Evolutionary conservation across 2,888 invertebrate species (phyloP).

Genomic region (Morpho helenor): DNA sequence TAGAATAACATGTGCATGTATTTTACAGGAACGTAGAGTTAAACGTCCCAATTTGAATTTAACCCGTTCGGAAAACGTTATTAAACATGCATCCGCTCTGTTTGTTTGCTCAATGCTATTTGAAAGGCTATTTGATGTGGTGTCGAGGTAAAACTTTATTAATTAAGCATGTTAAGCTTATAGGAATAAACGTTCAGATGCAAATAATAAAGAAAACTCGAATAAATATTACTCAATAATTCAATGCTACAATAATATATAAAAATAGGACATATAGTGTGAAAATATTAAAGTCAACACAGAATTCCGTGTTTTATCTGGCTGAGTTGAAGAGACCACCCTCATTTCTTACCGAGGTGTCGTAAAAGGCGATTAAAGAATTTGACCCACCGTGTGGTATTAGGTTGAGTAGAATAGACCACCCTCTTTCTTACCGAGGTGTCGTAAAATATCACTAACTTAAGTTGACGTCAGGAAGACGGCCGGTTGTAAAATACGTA

Average conservation of each 20-base stretch:
- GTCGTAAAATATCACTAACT: too few relatives aligned
- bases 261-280: too few relatives aligned
- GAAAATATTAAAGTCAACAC: too few relatives aligned
- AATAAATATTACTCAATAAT: neutral
- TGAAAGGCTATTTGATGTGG: conserved; percentile 13
- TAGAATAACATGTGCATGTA: neutral
- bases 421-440: too few relatives aligned
- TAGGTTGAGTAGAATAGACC: too few relatives aligned
- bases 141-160: conserved; percentile 7
- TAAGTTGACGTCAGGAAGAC: too few relatives aligned
- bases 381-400: too few relatives aligned
- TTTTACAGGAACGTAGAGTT: conserved; percentile 1
- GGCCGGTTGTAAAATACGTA: too few relatives aligned
- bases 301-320: too few relatives aligned
- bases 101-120: conserved; percentile 7
- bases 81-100: conserved; percentile 8
- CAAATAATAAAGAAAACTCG: neutral
- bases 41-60: conserved; percentile 12
- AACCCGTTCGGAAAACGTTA: conserved; percentile 7
- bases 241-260: neutral
- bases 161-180: conserved; percentile 4
- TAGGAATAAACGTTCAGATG: neutral
- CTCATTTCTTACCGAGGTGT: too few relatives aligned
- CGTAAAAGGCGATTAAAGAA: too few relatives aligned
- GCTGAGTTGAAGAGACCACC: too few relatives aligned